Evolutionary conservation across 2,888 invertebrate genomes (phyloP), one percentile per base, ranked within the genome.

Genomic region (Priocnemis perturbator): DNA sequence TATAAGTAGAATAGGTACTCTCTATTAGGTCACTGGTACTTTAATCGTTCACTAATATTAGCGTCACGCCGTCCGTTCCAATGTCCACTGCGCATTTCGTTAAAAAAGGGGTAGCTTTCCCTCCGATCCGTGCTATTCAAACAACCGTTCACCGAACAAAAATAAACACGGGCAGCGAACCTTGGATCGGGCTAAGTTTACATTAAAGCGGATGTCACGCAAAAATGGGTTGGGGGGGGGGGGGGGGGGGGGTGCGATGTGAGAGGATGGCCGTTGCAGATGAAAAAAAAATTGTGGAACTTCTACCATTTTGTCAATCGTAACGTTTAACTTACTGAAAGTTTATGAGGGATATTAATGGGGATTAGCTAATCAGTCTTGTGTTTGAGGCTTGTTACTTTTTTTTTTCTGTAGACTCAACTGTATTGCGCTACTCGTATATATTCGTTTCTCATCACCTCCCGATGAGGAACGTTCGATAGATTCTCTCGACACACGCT

Each of bases 281-380:
- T 57, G 65, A 71, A 67, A 64, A 62, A 60, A 77, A 67, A 78
- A 75, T 73, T 83, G 73, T 85, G 86, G 86, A 88, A 87, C 86
- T 86, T 86, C 81, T 85, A 86, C 84, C 83, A 83, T 83, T 83
- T 86, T 83, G 79, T 78, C 2, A 37, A 73, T 75, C 79, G 75
- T 79, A 80, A 79, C 37, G 74, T 76, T 86, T 85, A 82, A 86
- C 87, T 88, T 86, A 86, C 81, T 83, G 83, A 83, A 19, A 50
- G 4, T 37, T 37, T 37, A 37, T 37, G 50, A 50, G 85, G 85
- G 84, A 86, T 86, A 85, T 86, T 83, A 85, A 83, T 83, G 84
- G 37, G 85, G 85, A 86, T 88, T 87, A 88, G 87, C 88, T 89
- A 89, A 87, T 89, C 89, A 89, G 89, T 89, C 89, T 89, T 89